Evolutionary conservation across 2,797 vertebrate species (phyloP), one percentile per base, ranked within the genome.

Genomic region (Falco concolor): DNA sequence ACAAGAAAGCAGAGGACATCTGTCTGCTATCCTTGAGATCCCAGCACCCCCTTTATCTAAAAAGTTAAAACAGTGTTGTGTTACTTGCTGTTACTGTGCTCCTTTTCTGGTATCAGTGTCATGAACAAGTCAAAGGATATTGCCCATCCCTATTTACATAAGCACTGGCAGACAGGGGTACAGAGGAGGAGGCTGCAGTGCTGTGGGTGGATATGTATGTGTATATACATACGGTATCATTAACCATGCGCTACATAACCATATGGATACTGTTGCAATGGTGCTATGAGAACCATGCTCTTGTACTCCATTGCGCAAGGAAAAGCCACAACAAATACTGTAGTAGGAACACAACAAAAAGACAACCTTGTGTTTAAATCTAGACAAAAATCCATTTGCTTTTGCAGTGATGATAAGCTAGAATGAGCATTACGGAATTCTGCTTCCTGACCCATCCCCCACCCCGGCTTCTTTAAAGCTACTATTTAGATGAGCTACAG

Each of bases 241-340:
- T 52, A 89, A 77, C 61, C 95, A 94, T 93, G 95, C 95, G 85
- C 22, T 13, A 16, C 2, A 19, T 30, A 77, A 68, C 36, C 3
- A 12, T 14, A 80, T 0, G 1, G 84, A 70, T 78, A 88, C 50
- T 57, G 44, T 5, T 80, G 77, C 75, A 83, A 63, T 47, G 78
- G 77, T 5, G 8, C 65, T 73, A 70, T 67, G 65, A 87, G 81
- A 94, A 87, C 85, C 86, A 91, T 85, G 91, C 72, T 94, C 56
- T 86, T 81, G 76, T 79, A 67, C 49, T 87, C 90, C 69, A 61
- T 1, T 64, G 79, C 1, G 3, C 40, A 65, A 70, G 76, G 56
- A 94, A 86, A 96, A 94, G 64, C 75, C 73, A 89, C 78, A 84
- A 47, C 56, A 90, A 87, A 85, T 73, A 73, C 22, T 75, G 22